Percentiles rank a stretch among this genome's conserved stretches.
Evolutionary conservation across 2,797 vertebrate genomes (phyloP).

Genomic region (Ateles fusciceps): DNA sequence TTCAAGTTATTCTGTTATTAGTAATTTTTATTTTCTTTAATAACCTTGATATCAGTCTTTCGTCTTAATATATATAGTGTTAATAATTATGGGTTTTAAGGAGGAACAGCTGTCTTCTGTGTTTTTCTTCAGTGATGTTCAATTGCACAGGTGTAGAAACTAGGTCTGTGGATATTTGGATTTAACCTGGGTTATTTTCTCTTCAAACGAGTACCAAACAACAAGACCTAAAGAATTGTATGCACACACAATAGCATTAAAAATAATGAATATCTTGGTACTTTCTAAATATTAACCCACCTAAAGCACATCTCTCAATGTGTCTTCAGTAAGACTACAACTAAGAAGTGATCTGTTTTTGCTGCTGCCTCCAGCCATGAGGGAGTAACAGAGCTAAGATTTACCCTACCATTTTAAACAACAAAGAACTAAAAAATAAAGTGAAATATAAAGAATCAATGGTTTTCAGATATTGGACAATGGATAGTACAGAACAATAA

Average conservation of each 20-base stretch:
- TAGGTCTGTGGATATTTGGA: background rate
- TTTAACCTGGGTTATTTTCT: background rate
- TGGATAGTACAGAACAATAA: background rate
- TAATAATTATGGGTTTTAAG: background rate
- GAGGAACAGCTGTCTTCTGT: background rate
- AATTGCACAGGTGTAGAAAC: background rate
- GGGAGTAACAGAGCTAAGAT: background rate
- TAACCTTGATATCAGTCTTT: background rate
- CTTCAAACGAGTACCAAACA: background rate
- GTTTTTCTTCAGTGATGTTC: background rate
- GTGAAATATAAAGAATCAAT: background rate
- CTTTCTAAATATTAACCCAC: background rate
- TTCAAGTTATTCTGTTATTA: background rate
- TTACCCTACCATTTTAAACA: background rate
- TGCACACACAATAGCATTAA: background rate
- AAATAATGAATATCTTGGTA: background rate
- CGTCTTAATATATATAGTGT: background rate
- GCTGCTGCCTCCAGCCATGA: background rate
- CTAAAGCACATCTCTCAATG: background rate
- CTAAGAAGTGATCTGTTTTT: background rate
- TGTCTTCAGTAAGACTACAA: background rate
- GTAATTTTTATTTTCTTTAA: background rate
- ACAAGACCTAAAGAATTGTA: background rate
- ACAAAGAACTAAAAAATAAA: background rate
- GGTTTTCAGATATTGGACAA: background rate